These are phyloP conservation scores for Gambusia yucatana DNA, from an alignment of 2,797 vertebrate species.

Conservation along the genomic window DNA sequence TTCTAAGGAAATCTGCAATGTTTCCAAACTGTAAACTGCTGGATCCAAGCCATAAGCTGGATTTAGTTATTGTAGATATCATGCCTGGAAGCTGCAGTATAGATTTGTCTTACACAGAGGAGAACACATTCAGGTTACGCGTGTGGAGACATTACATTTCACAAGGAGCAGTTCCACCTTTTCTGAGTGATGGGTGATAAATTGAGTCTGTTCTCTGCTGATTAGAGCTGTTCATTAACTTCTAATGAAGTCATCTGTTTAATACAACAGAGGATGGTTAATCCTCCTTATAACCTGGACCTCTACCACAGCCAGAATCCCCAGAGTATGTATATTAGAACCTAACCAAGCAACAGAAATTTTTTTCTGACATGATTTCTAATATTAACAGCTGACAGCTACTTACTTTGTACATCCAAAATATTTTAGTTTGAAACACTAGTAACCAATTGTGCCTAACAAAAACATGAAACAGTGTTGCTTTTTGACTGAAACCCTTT, in stretches of 20 bases:
- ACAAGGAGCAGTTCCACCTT: too few relatives aligned
- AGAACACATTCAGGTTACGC: too few relatives aligned
- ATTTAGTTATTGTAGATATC: too few relatives aligned
- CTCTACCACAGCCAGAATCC: slow-evolving; percentile 18
- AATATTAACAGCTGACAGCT: not conserved
- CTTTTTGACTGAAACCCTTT: not conserved
- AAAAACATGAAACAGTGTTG: not conserved
- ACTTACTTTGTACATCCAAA: not conserved
- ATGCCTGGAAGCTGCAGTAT: too few relatives aligned
- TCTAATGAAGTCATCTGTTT: slow-evolving; percentile 63
- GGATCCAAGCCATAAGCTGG: too few relatives aligned
- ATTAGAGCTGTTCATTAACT: slow-evolving; percentile 69
- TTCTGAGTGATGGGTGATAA: too few relatives aligned
- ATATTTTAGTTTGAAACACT: not conserved
- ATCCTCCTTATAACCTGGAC: slow-evolving; percentile 57
- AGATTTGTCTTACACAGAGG: too few relatives aligned
- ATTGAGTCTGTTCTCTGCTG: slow-evolving; percentile 48
- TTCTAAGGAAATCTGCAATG: too few relatives aligned
- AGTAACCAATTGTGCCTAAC: not conserved
- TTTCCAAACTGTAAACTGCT: too few relatives aligned
- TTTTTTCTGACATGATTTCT: not conserved
- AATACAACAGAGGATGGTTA: slow-evolving; percentile 52
- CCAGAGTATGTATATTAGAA: not conserved
- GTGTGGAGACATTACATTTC: too few relatives aligned
- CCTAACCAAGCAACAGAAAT: not conserved